These are phyloP conservation scores for Takifugu flavidus DNA, from an alignment of 2,113 vertebrate genomes.

Conservation along the genomic window DNA sequence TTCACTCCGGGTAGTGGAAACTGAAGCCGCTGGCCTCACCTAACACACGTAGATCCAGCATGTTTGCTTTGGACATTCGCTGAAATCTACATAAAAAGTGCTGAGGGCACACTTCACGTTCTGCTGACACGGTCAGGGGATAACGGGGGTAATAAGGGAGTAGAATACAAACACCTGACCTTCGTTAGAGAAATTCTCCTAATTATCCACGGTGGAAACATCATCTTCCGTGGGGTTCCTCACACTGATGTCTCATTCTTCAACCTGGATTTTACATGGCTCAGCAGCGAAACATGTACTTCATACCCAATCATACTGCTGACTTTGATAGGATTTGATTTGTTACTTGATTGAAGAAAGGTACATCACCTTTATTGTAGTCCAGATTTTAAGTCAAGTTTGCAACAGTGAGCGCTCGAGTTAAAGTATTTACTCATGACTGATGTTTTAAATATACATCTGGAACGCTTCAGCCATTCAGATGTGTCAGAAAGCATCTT, in stretches of 20 bases:
- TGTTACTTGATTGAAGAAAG: not conserved
- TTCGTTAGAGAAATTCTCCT: slow-evolving; percentile 60
- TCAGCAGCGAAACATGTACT: slow-evolving; percentile 24
- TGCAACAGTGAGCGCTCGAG: not conserved
- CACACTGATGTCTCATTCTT: slow-evolving; percentile 13
- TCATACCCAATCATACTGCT: slow-evolving; percentile 6
- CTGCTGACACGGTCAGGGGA: slow-evolving; percentile 57
- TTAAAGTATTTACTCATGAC: not conserved
- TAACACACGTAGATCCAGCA: slow-evolving; percentile 15
- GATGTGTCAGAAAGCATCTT: not conserved
- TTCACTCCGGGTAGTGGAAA: slow-evolving; percentile 39
- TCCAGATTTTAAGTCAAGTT: not conserved
- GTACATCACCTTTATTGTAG: too few species aligned
- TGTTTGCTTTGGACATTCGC: slow-evolving; percentile 57
- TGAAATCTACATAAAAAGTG: slow-evolving; percentile 57
- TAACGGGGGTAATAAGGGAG: slow-evolving; percentile 35
- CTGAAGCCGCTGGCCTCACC: slow-evolving; percentile 20
- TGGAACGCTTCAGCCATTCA: not conserved
- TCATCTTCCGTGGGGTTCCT: slow-evolving; percentile 39
- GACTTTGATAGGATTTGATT: too few species aligned
- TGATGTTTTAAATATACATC: not conserved
- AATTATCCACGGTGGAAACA: slow-evolving; percentile 58
- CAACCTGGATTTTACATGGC: slow-evolving; percentile 15
- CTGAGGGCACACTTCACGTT: slow-evolving; percentile 60
- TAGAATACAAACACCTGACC: slow-evolving; percentile 67